A percentile compares a stretch with the other conserved stretches of the same genome.
Conservation (phyloP, 2,888 invertebrate species). For the Aphrophora alni region DNA sequence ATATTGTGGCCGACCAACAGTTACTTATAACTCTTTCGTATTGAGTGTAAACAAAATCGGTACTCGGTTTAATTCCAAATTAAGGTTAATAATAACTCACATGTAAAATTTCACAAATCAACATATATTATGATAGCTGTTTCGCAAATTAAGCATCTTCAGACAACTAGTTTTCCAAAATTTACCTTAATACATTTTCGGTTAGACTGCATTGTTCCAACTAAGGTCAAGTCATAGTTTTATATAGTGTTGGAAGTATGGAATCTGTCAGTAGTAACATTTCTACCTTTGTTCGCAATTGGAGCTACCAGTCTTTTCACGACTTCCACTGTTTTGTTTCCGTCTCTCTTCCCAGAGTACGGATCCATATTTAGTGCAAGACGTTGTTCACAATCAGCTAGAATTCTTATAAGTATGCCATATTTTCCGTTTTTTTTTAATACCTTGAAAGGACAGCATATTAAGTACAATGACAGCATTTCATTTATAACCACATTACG, state of each 20-base stretch:
- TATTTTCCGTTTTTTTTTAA: not conserved
- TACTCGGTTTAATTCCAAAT: no score
- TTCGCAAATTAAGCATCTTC: no score
- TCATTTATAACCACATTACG: not conserved
- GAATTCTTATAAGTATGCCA: not conserved
- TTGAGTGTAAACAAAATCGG: no score
- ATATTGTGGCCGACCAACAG: not conserved
- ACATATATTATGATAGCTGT: no score
- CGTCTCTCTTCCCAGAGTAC: not conserved
- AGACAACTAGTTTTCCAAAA: no score
- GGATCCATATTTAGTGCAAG: not conserved
- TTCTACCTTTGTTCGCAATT: not conserved
- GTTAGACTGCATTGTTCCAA: not conserved
- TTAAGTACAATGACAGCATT: no score
- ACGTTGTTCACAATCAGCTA: not conserved
- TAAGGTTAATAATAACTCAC: no score
- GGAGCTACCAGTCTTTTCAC: not conserved
- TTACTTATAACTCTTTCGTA: not conserved
- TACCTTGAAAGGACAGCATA: not conserved
- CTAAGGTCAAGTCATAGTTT: not conserved
- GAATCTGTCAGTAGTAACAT: not conserved
- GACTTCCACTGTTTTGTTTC: not conserved
- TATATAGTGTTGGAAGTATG: no score
- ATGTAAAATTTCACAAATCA: no score
- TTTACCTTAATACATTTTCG: not conserved